Evolutionary conservation across 1,140 invertebrate species (phyloP).

Genomic region (Sipha flava): DNA sequence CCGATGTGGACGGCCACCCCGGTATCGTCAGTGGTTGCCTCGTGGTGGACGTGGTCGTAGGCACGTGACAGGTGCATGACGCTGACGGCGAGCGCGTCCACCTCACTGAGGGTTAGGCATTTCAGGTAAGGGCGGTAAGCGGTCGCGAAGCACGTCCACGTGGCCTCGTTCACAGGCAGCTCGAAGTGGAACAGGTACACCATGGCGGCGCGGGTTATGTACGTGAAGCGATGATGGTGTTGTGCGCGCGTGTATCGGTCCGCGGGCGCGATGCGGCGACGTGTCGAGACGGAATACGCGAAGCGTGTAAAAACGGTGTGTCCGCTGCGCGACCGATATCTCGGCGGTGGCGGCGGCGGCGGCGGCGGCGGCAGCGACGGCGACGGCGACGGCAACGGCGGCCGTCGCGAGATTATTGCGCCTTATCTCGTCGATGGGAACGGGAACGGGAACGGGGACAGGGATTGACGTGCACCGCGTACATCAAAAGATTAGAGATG

Average conservation of each 20-base stretch:
- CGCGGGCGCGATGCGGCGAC: not conserved
- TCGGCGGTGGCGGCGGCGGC: too few species aligned
- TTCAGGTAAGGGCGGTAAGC: slow-evolving; percentile 53
- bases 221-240: too few species aligned
- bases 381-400: too few species aligned
- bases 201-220: not conserved
- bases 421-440: not conserved
- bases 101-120: slow-evolving; percentile 37
- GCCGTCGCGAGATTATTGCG: not conserved
- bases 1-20: not conserved
- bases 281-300: not conserved
- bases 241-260: not conserved
- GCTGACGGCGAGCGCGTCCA: not conserved
- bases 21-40: too few species aligned
- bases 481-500: not conserved
- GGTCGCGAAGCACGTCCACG: slow-evolving; percentile 47
- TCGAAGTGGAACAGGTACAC: slow-evolving; percentile 28
- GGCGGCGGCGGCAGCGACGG: too few species aligned
- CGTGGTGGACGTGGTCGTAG: too few species aligned
- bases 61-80: not conserved
- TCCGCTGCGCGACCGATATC: not conserved
- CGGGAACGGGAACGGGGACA: not conserved
- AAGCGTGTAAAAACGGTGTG: not conserved
- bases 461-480: not conserved
- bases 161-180: slow-evolving; percentile 36